A percentile compares a stretch with the other conserved stretches of the same genome.
Evolutionary conservation across 2,113 vertebrate species (phyloP).

Genomic region (Cinclus mexicanus): DNA sequence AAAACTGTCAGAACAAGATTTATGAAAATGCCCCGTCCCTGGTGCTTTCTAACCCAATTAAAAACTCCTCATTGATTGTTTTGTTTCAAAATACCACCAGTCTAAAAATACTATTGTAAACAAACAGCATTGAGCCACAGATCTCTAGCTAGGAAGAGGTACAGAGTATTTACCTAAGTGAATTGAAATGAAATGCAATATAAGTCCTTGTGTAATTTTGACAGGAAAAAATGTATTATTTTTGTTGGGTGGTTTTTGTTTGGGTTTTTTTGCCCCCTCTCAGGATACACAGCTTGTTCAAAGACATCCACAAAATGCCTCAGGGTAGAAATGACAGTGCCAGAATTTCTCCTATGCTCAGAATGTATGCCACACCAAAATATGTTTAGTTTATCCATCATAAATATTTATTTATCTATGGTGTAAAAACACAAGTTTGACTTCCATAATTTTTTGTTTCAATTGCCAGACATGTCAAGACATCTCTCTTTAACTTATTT

Average conservation of each 20-base stretch:
- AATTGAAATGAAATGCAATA: not conserved
- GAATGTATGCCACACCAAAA: not conserved
- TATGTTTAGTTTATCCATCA: not conserved
- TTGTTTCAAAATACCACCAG: not conserved
- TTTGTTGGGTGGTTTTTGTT: not conserved
- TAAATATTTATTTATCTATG: not conserved
- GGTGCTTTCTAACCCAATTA: constrained; percentile 25
- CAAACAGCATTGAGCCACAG: not conserved
- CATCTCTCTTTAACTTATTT: not conserved
- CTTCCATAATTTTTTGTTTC: not conserved
- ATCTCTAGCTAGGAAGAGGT: not conserved
- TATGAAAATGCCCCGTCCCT: not conserved
- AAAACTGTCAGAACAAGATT: not conserved
- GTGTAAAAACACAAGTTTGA: not conserved
- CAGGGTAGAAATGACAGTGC: not conserved
- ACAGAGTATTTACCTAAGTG: not conserved
- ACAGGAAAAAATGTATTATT: not conserved
- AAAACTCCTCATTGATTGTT: not conserved
- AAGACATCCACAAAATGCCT: not conserved
- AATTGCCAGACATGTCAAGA: not conserved
- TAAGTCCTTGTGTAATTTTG: not conserved
- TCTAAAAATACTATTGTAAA: constrained; percentile 17
- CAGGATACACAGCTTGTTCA: not conserved
- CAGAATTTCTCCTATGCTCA: not conserved
- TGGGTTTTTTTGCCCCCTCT: not conserved